Conservation (phyloP, 2,888 invertebrate genomes). For the Lycocerus yunnanus region DNA sequence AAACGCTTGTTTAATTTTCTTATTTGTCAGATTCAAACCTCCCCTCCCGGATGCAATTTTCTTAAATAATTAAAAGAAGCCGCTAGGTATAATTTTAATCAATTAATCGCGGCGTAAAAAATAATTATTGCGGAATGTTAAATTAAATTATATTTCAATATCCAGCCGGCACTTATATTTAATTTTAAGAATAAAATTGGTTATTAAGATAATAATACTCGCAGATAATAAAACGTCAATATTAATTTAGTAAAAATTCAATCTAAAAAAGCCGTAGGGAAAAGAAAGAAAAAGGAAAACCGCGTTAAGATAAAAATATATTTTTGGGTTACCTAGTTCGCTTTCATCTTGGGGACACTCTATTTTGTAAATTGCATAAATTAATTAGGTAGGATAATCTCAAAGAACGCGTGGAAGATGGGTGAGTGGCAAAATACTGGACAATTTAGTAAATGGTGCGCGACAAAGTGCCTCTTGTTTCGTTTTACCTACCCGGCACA, state of each 20-base stretch:
- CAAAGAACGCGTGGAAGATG: constrained; percentile 15
- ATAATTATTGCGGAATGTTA: not conserved
- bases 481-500: constrained; percentile 15
- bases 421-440: constrained; percentile 12
- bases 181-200: not conserved
- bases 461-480: constrained; percentile 17
- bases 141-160: not conserved
- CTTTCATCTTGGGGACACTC: constrained; percentile 8
- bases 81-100: not conserved
- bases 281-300: constrained; percentile 10
- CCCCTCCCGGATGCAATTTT: not conserved
- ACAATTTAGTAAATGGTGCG: constrained; percentile 28
- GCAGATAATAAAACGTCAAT: constrained; percentile 10
- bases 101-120: not conserved
- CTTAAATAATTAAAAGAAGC: not conserved
- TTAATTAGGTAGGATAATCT: constrained; percentile 25
- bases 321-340: constrained; percentile 8
- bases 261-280: constrained; percentile 8
- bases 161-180: not conserved
- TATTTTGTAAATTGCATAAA: constrained; percentile 23
- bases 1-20: not conserved
- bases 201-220: not conserved
- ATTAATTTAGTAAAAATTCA: constrained; percentile 7
- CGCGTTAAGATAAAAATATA: constrained; percentile 13
- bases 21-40: not conserved